These are phyloP conservation scores for Rissa tridactyla DNA, from an alignment of 2,113 vertebrate genomes.

Conservation along the genomic window DNA sequence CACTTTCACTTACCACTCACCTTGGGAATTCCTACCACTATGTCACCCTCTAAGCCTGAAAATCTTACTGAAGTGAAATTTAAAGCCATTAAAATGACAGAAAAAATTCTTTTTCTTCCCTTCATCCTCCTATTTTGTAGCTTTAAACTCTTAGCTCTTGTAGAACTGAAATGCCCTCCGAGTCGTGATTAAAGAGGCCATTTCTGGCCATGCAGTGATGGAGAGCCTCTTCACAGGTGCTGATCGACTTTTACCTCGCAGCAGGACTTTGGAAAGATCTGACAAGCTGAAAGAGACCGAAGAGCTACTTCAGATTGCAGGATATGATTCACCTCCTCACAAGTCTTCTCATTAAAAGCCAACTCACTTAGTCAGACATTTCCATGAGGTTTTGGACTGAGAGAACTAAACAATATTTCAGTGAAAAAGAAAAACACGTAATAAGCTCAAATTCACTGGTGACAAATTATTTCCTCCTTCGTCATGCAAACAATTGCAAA, in stretches of 20 bases:
- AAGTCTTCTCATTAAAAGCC: neutral
- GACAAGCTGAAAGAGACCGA: neutral
- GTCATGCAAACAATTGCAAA: neutral
- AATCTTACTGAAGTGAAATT: neutral
- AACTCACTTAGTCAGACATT: neutral
- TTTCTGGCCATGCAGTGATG: neutral
- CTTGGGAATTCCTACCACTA: neutral
- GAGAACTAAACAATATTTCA: neutral
- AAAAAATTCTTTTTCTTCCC: neutral
- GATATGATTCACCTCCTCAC: neutral
- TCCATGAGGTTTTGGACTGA: neutral
- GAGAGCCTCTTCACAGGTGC: neutral
- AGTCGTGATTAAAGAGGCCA: neutral
- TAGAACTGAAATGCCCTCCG: neutral
- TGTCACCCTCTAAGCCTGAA: neutral
- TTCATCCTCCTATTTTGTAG: neutral
- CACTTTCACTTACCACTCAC: neutral
- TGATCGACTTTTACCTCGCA: neutral
- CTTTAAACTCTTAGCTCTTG: neutral
- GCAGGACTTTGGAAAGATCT: neutral
- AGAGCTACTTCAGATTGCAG: neutral
- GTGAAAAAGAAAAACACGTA: neutral
- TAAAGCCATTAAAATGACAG: neutral
- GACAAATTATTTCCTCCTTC: neutral
- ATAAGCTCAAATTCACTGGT: neutral